Evolutionary conservation across 2,797 vertebrate species (phyloP), one percentile per base, ranked within the genome.

Genomic region (Spinibarbus caldwelli): DNA sequence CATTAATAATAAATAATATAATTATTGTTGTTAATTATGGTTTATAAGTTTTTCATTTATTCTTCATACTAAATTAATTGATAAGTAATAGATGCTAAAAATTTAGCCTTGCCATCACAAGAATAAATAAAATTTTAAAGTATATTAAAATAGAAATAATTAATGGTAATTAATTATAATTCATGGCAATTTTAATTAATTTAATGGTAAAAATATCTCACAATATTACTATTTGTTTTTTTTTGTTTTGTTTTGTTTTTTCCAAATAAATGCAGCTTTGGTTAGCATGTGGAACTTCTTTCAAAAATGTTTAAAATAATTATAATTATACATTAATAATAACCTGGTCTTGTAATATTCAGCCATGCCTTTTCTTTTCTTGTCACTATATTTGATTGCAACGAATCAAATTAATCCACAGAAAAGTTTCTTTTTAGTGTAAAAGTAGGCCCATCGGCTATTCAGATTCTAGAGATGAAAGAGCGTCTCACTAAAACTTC

Each of bases 391-490:
- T 75, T 34, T 72, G n/a, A 72, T 72, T 72, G 47, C 1, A 59
- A 15, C 3, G 6, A 29, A 81, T 71, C 5, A 31, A 45, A n/a
- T 62, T 5, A n/a, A n/a, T n/a, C n/a, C n/a, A n/a, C n/a, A n/a
- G n/a, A n/a, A n/a, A n/a, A n/a, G n/a, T n/a, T n/a, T n/a, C 3
- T 73, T 82, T 62, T 73, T 66, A 64, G 43, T 64, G 76, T 75
- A 49, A 83, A 59, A 36, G 14, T 17, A 36, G 57, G 70, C n/a
- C 36, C 36, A 82, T 82, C 38, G 59, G 38, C 70, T 64, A 83
- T 66, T 75, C 71, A 38, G 43, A 76, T 75, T 62, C 26, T n/a
- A 45, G 68, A 79, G 76, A 67, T 73, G 72, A 72, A 70, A 78
- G n/a, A n/a, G n/a, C n/a, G n/a, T n/a, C n/a, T n/a, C 47, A 36